These are phyloP conservation scores for Montipora sp. DNA, from an alignment of 64 coral and sea anemone species.

Conservation along the genomic window DNA sequence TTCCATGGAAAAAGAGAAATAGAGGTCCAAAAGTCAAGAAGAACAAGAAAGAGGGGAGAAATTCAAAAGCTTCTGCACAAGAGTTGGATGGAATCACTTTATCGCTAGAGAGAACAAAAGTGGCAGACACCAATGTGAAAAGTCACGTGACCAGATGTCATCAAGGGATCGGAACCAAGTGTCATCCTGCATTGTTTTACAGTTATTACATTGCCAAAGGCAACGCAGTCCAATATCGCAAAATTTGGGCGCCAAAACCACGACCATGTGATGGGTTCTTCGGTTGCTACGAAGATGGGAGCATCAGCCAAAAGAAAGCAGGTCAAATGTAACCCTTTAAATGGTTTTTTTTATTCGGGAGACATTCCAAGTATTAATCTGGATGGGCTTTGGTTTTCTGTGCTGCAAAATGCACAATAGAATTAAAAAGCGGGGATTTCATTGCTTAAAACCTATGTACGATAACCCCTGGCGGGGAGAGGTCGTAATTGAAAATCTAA, in stretches of 20 bases:
- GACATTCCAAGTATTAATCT: too few relatives aligned
- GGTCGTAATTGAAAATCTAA: too few relatives aligned
- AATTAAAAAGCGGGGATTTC: too few relatives aligned
- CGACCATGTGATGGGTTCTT: conserved; percentile 22
- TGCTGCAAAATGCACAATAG: too few relatives aligned
- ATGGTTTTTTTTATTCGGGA: not conserved
- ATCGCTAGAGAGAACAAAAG: conserved; percentile 2
- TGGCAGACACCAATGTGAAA: not conserved
- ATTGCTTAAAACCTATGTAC: too few relatives aligned
- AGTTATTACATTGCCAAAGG: conserved; percentile 39
- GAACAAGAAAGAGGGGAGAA: not conserved
- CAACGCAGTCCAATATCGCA: not conserved
- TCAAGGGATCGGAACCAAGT: conserved; percentile 7
- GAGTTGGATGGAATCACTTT: conserved; percentile 2
- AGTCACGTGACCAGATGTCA: not conserved
- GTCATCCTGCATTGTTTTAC: conserved; percentile 25
- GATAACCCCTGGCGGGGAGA: too few relatives aligned
- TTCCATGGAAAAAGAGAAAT: conserved; percentile 49
- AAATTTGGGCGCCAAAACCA: conserved; percentile 17
- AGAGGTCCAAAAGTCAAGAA: conserved; percentile 1
- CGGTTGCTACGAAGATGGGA: conserved; percentile 22
- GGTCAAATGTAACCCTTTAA: not conserved
- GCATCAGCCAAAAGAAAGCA: conserved; percentile 9
- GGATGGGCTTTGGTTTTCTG: too few relatives aligned
- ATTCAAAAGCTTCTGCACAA: not conserved